phyloP scores from a whole-genome alignment of 2,888 invertebrate genomes.

The Tetramorium bicarinatum region DNA sequence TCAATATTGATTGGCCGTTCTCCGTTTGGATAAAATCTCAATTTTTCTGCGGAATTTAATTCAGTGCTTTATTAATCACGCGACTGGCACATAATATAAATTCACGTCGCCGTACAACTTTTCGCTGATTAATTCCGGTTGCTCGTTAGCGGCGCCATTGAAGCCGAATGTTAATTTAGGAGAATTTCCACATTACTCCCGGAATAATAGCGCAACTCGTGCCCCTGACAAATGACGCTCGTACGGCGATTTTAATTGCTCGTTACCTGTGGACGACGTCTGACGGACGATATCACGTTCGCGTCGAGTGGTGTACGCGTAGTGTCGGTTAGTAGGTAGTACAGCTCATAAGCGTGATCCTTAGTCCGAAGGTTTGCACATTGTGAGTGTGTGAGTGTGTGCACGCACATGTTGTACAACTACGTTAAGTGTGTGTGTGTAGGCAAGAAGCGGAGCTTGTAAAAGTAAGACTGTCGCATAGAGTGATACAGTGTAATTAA shows the following conservation, averaged over 20 bases:
- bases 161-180: slow-evolving; percentile 45
- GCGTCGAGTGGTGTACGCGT: background rate
- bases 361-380: slow-evolving; percentile 51
- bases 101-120: background rate
- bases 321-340: slow-evolving; percentile 60
- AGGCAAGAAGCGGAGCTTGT: slow-evolving; percentile 61
- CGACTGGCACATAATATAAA: background rate
- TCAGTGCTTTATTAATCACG: slow-evolving; percentile 27
- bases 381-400: slow-evolving; percentile 44
- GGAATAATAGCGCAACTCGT: slow-evolving; percentile 37
- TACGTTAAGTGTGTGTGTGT: slow-evolving; percentile 44
- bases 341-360: slow-evolving; percentile 69
- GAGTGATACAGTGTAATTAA: slow-evolving; percentile 24
- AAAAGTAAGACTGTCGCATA: slow-evolving; percentile 51
- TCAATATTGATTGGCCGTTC: slow-evolving; percentile 22
- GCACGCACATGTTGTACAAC: slow-evolving; percentile 55
- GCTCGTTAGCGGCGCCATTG: slow-evolving; percentile 28
- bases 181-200: slow-evolving; percentile 27
- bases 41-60: slow-evolving; percentile 25
- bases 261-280: slow-evolving; percentile 43
- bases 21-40: slow-evolving; percentile 17
- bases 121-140: slow-evolving; percentile 45
- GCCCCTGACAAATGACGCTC: slow-evolving; percentile 45
- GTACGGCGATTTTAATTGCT: slow-evolving; percentile 50
- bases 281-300: slow-evolving; percentile 54